A percentile compares a stretch with the other conserved stretches of the same genome.
Evolutionary conservation across 2,797 vertebrate genomes (phyloP).

Genomic region (Gallinago nigripennis): DNA sequence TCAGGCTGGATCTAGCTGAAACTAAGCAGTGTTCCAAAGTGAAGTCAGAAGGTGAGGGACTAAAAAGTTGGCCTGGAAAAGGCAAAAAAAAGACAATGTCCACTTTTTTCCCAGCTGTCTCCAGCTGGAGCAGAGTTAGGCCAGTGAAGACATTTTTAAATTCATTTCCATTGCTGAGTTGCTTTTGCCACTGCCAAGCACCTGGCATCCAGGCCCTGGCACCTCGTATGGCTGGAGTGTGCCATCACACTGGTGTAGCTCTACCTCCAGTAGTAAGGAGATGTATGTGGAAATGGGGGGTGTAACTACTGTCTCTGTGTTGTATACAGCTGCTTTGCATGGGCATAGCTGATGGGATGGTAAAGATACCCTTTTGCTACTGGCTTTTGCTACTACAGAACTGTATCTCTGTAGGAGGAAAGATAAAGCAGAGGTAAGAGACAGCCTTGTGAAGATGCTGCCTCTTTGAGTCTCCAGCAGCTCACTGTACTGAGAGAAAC

Average conservation of each 20-base stretch:
- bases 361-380: background rate
- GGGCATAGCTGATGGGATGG: background rate
- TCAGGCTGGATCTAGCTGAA: constrained; percentile 3
- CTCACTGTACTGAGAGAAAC: background rate
- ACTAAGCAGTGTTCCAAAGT: background rate
- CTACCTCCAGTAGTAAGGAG: background rate
- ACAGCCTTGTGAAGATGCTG: accelerated
- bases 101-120: background rate
- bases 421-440: background rate
- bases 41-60: constrained; percentile 23
- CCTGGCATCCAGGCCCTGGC: background rate
- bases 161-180: background rate
- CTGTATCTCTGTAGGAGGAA: background rate
- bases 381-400: accelerated
- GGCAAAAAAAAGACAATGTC: background rate
- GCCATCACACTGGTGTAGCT: background rate
- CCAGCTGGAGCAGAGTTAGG: background rate
- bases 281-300: background rate
- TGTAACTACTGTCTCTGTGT: background rate
- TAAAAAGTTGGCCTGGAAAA: background rate
- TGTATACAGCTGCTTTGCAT: background rate
- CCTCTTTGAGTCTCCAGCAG: background rate
- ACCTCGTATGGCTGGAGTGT: accelerated
- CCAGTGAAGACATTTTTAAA: background rate
- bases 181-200: background rate